phyloP scores from a whole-genome alignment of 2,113 vertebrate species.

The Odocoileus hemionus region DNA sequence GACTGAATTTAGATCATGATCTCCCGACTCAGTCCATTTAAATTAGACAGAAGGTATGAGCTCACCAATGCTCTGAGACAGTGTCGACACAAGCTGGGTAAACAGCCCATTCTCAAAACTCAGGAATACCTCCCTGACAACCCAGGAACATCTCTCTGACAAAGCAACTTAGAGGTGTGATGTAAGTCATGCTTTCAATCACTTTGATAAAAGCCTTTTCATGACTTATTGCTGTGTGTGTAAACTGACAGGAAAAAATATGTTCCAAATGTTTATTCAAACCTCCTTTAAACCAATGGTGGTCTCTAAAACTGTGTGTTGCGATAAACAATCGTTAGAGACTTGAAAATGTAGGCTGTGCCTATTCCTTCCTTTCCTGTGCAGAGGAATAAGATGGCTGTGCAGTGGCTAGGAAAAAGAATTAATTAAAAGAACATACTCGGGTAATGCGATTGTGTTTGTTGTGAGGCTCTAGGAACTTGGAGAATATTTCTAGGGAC shows the following conservation, averaged over 20 bases:
- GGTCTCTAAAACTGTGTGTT: not conserved
- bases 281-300: not conserved
- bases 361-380: not conserved
- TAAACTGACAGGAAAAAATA: not conserved
- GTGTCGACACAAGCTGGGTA: not conserved
- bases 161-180: not conserved
- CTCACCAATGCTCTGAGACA: not conserved
- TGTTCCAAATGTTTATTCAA: not conserved
- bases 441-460: not conserved
- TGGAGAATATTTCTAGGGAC: not conserved
- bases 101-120: not conserved
- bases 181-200: not conserved
- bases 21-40: not conserved
- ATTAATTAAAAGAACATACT: not conserved
- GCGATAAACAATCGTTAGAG: not conserved
- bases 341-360: not conserved
- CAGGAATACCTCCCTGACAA: not conserved
- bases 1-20: not conserved
- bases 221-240: not conserved
- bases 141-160: not conserved
- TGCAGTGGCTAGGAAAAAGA: not conserved
- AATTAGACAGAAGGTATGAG: conserved; percentile 3
- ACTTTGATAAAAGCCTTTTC: not conserved
- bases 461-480: not conserved
- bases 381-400: not conserved